Evolutionary conservation across 2,797 vertebrate genomes (phyloP).

Genomic region (Cyclopterus lumpus): DNA sequence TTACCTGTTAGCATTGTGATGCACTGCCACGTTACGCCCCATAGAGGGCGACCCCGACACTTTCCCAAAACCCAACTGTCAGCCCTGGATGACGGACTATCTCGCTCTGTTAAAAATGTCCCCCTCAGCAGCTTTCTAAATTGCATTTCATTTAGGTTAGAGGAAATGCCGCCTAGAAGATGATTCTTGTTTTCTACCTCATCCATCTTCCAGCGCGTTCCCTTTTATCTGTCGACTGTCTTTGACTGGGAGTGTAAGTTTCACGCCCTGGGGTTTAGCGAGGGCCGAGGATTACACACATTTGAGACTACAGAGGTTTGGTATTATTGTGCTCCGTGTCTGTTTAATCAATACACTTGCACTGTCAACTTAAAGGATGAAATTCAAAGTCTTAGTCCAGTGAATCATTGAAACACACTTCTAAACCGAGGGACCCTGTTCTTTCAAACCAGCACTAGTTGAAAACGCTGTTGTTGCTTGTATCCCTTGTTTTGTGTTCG

Average conservation of each 20-base stretch:
- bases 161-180: slow-evolving; percentile 69
- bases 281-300: slow-evolving; percentile 35
- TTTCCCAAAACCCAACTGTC: slow-evolving; percentile 54
- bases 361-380: slow-evolving; percentile 24
- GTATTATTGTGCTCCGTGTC: slow-evolving; percentile 20
- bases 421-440: slow-evolving; percentile 6
- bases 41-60: slow-evolving; percentile 74
- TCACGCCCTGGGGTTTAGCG: slow-evolving; percentile 42
- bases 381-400: slow-evolving; percentile 23
- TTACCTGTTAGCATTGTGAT: slow-evolving; percentile 12
- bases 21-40: slow-evolving; percentile 51
- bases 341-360: slow-evolving; percentile 43
- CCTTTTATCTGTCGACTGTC: slow-evolving; percentile 65
- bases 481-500: neutral
- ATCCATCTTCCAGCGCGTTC: slow-evolving; percentile 69
- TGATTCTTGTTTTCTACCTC: slow-evolving; percentile 73
- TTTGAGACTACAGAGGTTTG: slow-evolving; percentile 29
- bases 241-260: slow-evolving; percentile 67
- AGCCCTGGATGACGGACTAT: slow-evolving; percentile 71
- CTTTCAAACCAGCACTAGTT: neutral
- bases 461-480: slow-evolving; percentile 16
- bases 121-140: slow-evolving; percentile 80
- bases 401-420: neutral
- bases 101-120: slow-evolving; percentile 67
- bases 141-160: slow-evolving; percentile 80